A percentile compares a stretch with the other conserved stretches of the same genome.
Evolutionary conservation across 1,140 invertebrate species (phyloP).

Genomic region (Eumeta japonica): DNA sequence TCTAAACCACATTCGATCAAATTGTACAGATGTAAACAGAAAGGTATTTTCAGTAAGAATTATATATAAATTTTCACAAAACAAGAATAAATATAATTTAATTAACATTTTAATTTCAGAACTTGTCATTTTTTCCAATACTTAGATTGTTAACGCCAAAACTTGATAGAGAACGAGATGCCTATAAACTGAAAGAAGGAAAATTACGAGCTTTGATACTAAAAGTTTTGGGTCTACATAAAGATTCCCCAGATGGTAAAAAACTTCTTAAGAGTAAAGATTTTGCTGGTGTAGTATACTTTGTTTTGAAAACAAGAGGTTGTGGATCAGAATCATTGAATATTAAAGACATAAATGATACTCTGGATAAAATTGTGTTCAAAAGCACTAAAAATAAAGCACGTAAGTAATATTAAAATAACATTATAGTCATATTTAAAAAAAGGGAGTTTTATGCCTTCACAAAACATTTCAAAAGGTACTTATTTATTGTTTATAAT

Average conservation of each 20-base stretch:
- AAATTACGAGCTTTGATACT: conserved; percentile 34
- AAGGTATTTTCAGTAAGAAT: no score
- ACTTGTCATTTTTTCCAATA: conserved; percentile 30
- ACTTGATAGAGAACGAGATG: conserved; percentile 31
- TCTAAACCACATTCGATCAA: conserved; percentile 26
- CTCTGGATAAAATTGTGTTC: conserved; percentile 33
- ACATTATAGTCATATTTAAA: no score
- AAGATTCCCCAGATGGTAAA: conserved; percentile 24
- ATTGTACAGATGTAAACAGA: no score
- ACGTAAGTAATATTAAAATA: conserved; percentile 29
- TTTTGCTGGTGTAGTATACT: conserved; percentile 32
- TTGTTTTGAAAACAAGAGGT: conserved; percentile 28
- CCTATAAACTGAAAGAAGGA: conserved; percentile 38
- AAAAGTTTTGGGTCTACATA: conserved; percentile 29
- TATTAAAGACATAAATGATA: conserved; percentile 28
- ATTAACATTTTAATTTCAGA: conserved; percentile 22
- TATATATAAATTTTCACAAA: no score
- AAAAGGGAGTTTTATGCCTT: no score
- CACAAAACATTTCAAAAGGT: no score
- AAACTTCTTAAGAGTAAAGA: conserved; percentile 33
- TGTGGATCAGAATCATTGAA: conserved; percentile 16
- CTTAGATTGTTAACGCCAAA: conserved; percentile 34
- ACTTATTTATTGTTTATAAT: no score
- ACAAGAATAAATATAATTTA: conserved; percentile 24
- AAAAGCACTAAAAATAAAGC: conserved; percentile 29